Evolutionary conservation across 2,888 invertebrate species (phyloP).

Genomic region (Hipparchia sbordonii): DNA sequence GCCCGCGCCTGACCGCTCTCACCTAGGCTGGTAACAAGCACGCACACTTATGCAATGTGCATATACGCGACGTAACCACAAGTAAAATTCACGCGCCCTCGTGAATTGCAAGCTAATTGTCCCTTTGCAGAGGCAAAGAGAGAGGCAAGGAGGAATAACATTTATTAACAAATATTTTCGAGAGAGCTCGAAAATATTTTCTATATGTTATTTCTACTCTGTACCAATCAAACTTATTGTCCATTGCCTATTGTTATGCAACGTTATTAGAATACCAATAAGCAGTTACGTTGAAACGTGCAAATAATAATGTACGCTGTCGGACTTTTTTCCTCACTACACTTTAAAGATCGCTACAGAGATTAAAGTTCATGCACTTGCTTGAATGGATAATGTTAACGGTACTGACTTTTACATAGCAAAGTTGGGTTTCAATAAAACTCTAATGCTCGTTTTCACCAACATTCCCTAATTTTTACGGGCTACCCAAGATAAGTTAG

Average conservation of each 20-base stretch:
- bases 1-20: too few species aligned
- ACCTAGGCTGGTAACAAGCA: too few species aligned
- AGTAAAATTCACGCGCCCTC: too few species aligned
- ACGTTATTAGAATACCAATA: constrained; percentile 24
- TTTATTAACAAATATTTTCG: too few species aligned
- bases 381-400: constrained; percentile 20
- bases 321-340: constrained; percentile 19
- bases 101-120: not conserved
- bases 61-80: too few species aligned
- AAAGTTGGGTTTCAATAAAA: too few species aligned
- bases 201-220: constrained; percentile 25
- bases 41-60: too few species aligned
- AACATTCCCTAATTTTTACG: too few species aligned
- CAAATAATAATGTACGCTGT: constrained; percentile 13
- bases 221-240: constrained; percentile 37
- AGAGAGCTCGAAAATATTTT: not conserved
- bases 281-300: constrained; percentile 16
- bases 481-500: too few species aligned
- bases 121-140: too few species aligned
- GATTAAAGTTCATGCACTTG: constrained; percentile 26
- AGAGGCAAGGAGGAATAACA: too few species aligned
- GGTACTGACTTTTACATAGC: not conserved
- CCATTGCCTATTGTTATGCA: constrained; percentile 29
- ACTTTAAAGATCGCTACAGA: not conserved
- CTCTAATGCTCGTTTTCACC: too few species aligned